phyloP scores from a whole-genome alignment of 2,888 invertebrate species.

The Teinopalpus imperialis region DNA sequence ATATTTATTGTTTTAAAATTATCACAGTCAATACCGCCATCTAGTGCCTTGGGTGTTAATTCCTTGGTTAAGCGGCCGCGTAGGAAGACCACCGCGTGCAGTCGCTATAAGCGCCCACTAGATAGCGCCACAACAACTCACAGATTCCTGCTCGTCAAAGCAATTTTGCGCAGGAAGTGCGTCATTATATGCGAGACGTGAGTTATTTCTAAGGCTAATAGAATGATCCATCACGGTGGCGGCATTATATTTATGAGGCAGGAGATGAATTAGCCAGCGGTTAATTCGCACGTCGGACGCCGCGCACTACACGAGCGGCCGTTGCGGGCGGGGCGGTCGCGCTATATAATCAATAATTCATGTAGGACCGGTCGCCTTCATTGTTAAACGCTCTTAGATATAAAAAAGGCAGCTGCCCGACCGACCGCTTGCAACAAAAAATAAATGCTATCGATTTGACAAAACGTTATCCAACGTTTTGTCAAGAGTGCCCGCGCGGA shows the following conservation, averaged over 20 bases:
- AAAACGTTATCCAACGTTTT: slow-evolving; percentile 9
- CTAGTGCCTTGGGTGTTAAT: slow-evolving; percentile 1
- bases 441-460: slow-evolving; percentile 9
- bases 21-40: too few relatives aligned
- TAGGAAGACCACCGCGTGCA: neutral
- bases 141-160: neutral
- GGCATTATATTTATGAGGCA: slow-evolving; percentile 6
- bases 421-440: slow-evolving; percentile 5
- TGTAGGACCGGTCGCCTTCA: slow-evolving; percentile 10
- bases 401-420: slow-evolving; percentile 11
- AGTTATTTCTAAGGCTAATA: slow-evolving; percentile 7
- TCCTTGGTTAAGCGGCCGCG: neutral
- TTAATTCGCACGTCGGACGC: slow-evolving; percentile 3
- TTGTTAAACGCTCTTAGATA: slow-evolving; percentile 14
- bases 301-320: slow-evolving; percentile 1
- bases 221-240: slow-evolving; percentile 5
- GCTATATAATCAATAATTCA: slow-evolving; percentile 16
- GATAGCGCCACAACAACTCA: slow-evolving; percentile 1
- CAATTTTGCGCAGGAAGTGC: slow-evolving; percentile 1
- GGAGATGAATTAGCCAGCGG: slow-evolving; percentile 7
- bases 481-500: slow-evolving; percentile 8
- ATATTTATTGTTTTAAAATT: too few relatives aligned
- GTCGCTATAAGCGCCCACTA: neutral
- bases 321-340: too few relatives aligned
- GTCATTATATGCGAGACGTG: slow-evolving; percentile 1